Conservation (phyloP, 2,113 vertebrate species). For the Delphinus delphis region DNA sequence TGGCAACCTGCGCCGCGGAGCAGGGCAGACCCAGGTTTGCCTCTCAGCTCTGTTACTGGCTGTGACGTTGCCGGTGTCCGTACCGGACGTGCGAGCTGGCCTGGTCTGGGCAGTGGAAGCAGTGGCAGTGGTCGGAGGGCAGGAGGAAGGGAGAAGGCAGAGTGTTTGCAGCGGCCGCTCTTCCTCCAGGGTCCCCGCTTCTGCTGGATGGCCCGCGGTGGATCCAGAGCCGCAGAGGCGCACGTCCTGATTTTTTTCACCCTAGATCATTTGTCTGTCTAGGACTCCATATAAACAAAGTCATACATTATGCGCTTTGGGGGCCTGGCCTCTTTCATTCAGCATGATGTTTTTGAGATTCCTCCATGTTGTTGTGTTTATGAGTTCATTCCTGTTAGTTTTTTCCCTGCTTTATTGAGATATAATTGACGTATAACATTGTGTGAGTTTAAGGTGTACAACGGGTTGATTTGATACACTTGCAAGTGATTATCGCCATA, state of each 20-base stretch:
- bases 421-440: neutral
- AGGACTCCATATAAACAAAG: neutral
- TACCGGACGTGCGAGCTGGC: neutral
- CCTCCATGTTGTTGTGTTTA: neutral
- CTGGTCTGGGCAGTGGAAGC: neutral
- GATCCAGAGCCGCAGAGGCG: neutral
- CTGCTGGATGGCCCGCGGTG: fast-evolving
- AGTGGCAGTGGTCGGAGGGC: too few species aligned
- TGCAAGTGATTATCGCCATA: neutral
- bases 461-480: neutral
- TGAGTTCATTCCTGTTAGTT: neutral
- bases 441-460: neutral
- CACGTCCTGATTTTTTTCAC: fast-evolving
- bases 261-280: neutral
- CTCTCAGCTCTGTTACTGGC: neutral
- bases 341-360: neutral
- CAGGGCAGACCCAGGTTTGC: too few species aligned
- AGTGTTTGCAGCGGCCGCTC: neutral
- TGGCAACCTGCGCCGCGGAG: neutral
- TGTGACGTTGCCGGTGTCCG: fast-evolving
- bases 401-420: neutral
- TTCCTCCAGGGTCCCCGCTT: neutral
- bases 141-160: neutral
- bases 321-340: neutral
- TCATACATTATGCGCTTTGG: fast-evolving